These are phyloP conservation scores for Phyllotreta cruciferae DNA, from an alignment of 2,888 invertebrate genomes.

Conservation along the genomic window DNA sequence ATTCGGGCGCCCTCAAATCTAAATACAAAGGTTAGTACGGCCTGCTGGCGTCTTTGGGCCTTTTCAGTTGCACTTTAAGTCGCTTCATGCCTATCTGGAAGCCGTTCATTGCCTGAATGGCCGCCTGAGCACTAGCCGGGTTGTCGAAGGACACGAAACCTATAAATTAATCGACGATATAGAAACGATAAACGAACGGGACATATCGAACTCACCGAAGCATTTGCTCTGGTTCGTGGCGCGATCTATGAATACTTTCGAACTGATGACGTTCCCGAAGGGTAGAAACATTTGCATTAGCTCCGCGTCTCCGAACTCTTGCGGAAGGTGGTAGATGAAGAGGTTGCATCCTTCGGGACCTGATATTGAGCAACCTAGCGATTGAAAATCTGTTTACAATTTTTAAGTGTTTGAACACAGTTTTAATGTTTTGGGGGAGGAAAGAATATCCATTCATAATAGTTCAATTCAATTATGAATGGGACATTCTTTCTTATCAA, in stretches of 20 bases:
- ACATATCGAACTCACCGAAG: constrained; percentile 83
- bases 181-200: neutral
- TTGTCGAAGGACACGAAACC: constrained; percentile 99
- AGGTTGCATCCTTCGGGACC: constrained; percentile 99
- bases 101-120: constrained; percentile 99
- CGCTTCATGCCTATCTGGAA: constrained; percentile 99
- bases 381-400: constrained; percentile 20
- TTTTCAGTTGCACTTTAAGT: constrained; percentile 98
- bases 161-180: constrained; percentile 58
- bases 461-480: too few relatives aligned
- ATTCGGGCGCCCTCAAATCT: constrained; percentile 50
- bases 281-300: constrained; percentile 99
- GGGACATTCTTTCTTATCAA: too few relatives aligned
- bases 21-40: constrained; percentile 87
- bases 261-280: constrained; percentile 99
- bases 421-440: too few relatives aligned
- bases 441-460: too few relatives aligned
- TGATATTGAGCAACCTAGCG: constrained; percentile 89
- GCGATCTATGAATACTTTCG: constrained; percentile 99
- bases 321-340: constrained; percentile 99
- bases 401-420: constrained; percentile 3
- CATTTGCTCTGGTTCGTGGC: constrained; percentile 99
- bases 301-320: constrained; percentile 99
- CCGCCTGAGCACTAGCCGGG: constrained; percentile 96
- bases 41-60: constrained; percentile 97